phyloP scores from a whole-genome alignment of 2,888 invertebrate species.

The Cartodere bifasciata region DNA sequence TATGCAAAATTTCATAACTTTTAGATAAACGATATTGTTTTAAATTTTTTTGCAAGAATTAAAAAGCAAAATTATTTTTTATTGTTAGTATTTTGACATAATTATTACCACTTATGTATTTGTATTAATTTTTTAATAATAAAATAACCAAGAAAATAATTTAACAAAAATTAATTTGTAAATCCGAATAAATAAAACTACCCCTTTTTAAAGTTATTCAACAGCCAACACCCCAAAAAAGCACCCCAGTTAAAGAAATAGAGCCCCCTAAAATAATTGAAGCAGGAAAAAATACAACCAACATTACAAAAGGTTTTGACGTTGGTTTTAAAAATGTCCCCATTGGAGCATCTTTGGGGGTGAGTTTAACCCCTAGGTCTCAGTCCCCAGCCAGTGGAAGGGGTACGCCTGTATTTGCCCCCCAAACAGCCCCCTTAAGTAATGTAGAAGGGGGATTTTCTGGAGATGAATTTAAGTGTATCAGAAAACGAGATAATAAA shows the following conservation, averaged over 20 bases:
- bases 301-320: conserved; percentile 47
- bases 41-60: too few species aligned
- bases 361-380: conserved; percentile 46
- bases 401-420: conserved; percentile 34
- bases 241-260: conserved; percentile 5
- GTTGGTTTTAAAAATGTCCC: conserved; percentile 28
- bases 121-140: too few species aligned
- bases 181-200: too few species aligned
- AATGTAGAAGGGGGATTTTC: conserved; percentile 16
- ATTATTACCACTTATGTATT: too few species aligned
- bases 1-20: too few species aligned
- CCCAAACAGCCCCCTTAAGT: conserved; percentile 10
- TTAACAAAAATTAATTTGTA: too few species aligned
- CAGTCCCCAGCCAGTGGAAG: conserved; percentile 57
- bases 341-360: too few species aligned
- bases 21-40: too few species aligned
- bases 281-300: conserved; percentile 36
- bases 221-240: conserved; percentile 8
- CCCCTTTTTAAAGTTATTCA: too few species aligned
- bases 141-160: too few species aligned
- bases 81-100: too few species aligned
- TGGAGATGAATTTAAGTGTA: conserved; percentile 29
- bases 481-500: conserved; percentile 41
- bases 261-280: conserved; percentile 24
- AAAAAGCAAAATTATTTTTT: too few species aligned